Evolutionary conservation across 2,888 invertebrate genomes (phyloP), one percentile per base, ranked within the genome.

Genomic region (Agrochola litura): DNA sequence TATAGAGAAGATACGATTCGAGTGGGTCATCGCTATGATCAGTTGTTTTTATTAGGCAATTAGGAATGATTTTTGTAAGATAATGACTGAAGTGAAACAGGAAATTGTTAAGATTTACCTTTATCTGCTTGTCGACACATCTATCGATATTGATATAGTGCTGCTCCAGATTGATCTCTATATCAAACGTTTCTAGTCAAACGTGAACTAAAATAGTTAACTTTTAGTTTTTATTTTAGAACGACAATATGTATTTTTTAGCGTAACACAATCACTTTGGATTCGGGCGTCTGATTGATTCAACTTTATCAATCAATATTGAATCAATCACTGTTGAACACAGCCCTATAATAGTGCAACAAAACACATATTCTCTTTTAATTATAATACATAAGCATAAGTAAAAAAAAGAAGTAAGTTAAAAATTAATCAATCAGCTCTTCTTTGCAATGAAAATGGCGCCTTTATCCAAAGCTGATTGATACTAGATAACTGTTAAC

Each of bases 141-240:
- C 76, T 85, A 81, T 87, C 80, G 86, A 82, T 76, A 75, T 77
- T 61, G 70, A 65, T 41, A 82, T 83, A 77, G 82, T 85, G 82
- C 72, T 85, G 76, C 76, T 79, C 82, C 82, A 86, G 85, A 88
- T 89, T 94, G 96, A 96, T 96, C 96, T 96, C 96, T 93, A 91
- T 92, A 91, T 92, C 89, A 91, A 93, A 93, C 94, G 93, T 95
- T 94, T 94, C 96, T 96, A 96, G 96, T 96, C 96, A 96, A 92
- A 93, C 91, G 92, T 93, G 92, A 92, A 92, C 88, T 92, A 81
- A 80, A 85, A 92, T 94, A 93, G 92, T 90, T 90, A 92, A 89
- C 85, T 87, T 91, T 91, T 92, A 91, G 89, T 90, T 92, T 89
- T 90, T 92, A 89, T 89, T 89, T 89, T 90, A 87, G 84, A 78